Evolutionary conservation across 2,888 invertebrate genomes (phyloP), one percentile per base, ranked within the genome.

Genomic region (Nomada hirtipes): DNA sequence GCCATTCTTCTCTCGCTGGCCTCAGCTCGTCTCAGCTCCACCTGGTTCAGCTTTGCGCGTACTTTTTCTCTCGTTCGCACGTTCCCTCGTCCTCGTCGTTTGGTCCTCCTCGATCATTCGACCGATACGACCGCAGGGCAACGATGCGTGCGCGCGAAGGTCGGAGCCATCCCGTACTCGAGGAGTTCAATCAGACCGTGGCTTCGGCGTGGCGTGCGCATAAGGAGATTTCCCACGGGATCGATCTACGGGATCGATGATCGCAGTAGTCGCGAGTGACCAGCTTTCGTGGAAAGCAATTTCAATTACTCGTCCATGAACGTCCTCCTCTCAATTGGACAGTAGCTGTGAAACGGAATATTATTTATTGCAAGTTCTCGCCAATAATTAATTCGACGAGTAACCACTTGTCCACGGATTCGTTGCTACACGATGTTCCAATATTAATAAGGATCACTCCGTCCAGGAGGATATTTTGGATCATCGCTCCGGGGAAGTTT

Each of bases 71-170:
- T 82, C 63, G 42, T 76, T 67, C 15, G 26, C 55, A 47, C 67
- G 47, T 44, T 52, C 53, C 61, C 50, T 69, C 50, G 53, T 36
- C 7, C 67, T n/a, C 42, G 47, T 52, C 63, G 20, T 57, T 61
- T 72, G 52, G 79, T 75, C 79, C 78, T 77, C 76, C 76, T 76
- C 79, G 74, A 80, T 79, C 74, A 70, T 76, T 82, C 83, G 73
- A 76, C 76, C 82, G 84, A 82, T 85, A 88, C 89, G 87, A 90
- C 91, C 90, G 89, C 86, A 89, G 91, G 91, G 91, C 92, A 91
- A 79, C 89, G 89, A 89, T 91, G 92, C 91, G 91, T 90, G 89
- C 88, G 90, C 88, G 88, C 89, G 91, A 92, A 92, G 91, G 89
- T 90, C 91, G 88, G 44, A 82, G 79, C 76, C 88, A 85, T 79